phyloP scores from a whole-genome alignment of 2,113 vertebrate species.

The Proterorhinus semilunaris region DNA sequence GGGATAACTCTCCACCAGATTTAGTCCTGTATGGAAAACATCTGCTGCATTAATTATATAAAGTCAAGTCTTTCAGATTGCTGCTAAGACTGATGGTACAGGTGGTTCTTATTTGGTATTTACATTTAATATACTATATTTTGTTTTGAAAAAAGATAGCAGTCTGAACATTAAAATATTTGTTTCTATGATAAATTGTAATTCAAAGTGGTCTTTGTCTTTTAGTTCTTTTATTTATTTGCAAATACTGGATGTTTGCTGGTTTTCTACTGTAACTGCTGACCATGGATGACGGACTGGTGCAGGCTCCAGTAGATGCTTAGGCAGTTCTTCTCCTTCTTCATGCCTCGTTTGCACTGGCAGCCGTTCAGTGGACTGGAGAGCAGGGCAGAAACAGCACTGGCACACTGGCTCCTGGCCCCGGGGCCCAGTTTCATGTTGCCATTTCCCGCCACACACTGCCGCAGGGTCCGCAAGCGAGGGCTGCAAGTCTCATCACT shows the following conservation, averaged over 20 bases:
- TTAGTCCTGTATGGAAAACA: constrained; percentile 77
- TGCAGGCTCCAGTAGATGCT: constrained; percentile 95
- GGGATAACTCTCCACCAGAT: constrained; percentile 85
- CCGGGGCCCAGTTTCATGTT: constrained; percentile 86
- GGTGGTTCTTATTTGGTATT: too few relatives aligned
- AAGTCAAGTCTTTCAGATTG: not conserved
- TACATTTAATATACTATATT: too few relatives aligned
- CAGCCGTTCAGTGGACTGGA: constrained; percentile 88
- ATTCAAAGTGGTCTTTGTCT: too few relatives aligned
- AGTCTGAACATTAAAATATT: too few relatives aligned
- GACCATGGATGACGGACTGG: constrained; percentile 87
- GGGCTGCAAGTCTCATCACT: constrained; percentile 87
- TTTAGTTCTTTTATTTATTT: too few relatives aligned
- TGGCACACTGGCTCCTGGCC: constrained; percentile 87
- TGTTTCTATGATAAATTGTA: too few relatives aligned
- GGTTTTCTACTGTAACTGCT: constrained; percentile 8
- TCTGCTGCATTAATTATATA: not conserved
- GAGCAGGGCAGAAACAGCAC: constrained; percentile 84
- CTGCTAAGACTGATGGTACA: not conserved
- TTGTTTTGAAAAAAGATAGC: too few relatives aligned
- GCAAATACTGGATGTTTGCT: too few relatives aligned
- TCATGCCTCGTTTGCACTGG: constrained; percentile 92
- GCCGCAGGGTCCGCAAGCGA: constrained; percentile 86
- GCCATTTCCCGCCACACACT: constrained; percentile 89
- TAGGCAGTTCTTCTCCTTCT: constrained; percentile 91